Percentiles rank a stretch among this genome's conserved stretches.
Evolutionary conservation across 2,797 vertebrate species (phyloP).

Genomic region (Taenioides sp.): DNA sequence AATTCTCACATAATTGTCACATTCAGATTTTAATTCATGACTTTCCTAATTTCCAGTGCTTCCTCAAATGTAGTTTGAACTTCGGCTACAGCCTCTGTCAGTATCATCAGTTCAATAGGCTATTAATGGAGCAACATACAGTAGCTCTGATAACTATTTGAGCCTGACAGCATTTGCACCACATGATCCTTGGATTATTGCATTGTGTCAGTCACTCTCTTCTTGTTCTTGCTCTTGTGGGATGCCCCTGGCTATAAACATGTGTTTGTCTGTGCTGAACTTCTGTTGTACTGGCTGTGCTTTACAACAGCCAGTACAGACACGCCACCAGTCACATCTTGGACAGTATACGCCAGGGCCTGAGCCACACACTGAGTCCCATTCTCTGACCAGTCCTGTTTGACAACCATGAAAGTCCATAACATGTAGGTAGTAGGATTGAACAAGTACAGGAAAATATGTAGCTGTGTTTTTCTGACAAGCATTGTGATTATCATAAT

Average conservation of each 20-base stretch:
- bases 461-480: neutral
- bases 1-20: no score
- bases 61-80: no score
- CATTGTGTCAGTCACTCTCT: conserved; percentile 19
- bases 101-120: neutral
- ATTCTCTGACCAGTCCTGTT: conserved; percentile 38
- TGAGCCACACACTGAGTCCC: conserved; percentile 60
- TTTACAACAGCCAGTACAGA: conserved; percentile 38
- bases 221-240: conserved; percentile 13
- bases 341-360: conserved; percentile 56
- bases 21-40: no score
- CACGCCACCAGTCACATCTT: conserved; percentile 38
- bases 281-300: conserved; percentile 36
- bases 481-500: no score
- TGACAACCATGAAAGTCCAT: conserved; percentile 34
- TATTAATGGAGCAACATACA: neutral
- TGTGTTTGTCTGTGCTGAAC: conserved; percentile 34
- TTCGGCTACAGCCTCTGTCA: no score
- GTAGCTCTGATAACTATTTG: neutral
- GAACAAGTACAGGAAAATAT: neutral
- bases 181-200: neutral
- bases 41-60: no score
- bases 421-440: conserved; percentile 13
- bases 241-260: conserved; percentile 35
- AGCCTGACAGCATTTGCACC: neutral